phyloP scores from a whole-genome alignment of 2,113 vertebrate genomes.

The Oxygymnocypris stewartii region DNA sequence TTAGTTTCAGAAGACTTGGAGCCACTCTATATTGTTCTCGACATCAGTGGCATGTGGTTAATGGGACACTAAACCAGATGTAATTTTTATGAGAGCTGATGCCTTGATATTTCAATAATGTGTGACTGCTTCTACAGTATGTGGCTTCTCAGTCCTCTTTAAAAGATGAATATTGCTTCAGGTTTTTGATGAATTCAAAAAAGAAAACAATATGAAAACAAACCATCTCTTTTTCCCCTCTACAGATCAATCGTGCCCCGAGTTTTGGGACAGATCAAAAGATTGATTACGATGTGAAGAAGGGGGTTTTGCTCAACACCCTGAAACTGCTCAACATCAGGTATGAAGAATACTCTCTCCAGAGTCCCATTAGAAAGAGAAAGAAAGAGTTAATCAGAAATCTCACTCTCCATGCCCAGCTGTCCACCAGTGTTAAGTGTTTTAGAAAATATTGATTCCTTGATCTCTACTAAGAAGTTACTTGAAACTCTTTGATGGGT shows the following conservation, averaged over 20 bases:
- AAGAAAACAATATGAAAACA: not conserved
- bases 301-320: constrained; percentile 90
- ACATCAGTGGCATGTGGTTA: not conserved
- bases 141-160: constrained; percentile 1
- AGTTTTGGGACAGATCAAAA: constrained; percentile 99
- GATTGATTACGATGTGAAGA: constrained; percentile 98
- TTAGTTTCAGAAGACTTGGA: not conserved
- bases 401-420: constrained; percentile 31
- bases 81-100: not conserved
- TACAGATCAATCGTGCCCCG: constrained; percentile 95
- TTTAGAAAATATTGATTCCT: constrained; percentile 45
- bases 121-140: not conserved
- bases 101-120: not conserved
- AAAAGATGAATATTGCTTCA: not conserved
- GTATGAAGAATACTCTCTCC: constrained; percentile 66
- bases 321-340: constrained; percentile 94
- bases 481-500: constrained; percentile 47
- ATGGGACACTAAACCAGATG: not conserved
- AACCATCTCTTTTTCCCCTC: constrained; percentile 29
- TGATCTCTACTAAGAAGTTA: constrained; percentile 36
- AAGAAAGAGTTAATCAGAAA: constrained; percentile 48
- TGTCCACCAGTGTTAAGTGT: constrained; percentile 39
- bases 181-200: constrained; percentile 20
- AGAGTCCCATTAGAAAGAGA: constrained; percentile 50
- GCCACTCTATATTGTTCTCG: not conserved